These are phyloP conservation scores for Heteromormyrus szaboi DNA, from an alignment of 2,797 vertebrate species.

Conservation along the genomic window DNA sequence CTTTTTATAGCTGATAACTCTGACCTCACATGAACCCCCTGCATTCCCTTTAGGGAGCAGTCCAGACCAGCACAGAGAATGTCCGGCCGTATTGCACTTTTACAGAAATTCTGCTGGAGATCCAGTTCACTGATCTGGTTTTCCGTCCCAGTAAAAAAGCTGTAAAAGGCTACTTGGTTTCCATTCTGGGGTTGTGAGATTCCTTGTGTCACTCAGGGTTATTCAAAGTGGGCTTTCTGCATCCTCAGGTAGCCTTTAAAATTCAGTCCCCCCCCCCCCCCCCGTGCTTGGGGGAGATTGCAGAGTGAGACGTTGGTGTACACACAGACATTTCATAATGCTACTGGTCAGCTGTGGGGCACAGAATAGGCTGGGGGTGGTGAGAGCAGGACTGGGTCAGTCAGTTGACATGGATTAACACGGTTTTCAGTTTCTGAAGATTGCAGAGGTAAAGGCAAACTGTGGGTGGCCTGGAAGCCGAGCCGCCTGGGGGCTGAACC, in stretches of 20 bases:
- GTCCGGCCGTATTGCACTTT: not conserved
- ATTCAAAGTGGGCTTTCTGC: not conserved
- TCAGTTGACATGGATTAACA: constrained; percentile 13
- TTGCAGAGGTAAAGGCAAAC: not conserved
- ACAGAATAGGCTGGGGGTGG: not conserved
- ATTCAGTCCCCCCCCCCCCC: not conserved
- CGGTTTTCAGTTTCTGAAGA: not conserved
- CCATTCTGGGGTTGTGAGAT: not conserved
- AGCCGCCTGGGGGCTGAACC: not conserved
- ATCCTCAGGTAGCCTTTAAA: not conserved
- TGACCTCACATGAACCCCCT: not conserved
- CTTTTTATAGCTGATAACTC: not conserved
- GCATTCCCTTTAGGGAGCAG: not conserved
- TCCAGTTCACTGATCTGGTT: not conserved
- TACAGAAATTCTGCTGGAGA: not conserved
- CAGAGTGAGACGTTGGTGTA: not conserved
- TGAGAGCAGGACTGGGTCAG: not conserved
- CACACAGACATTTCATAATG: not conserved
- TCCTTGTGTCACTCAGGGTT: not conserved
- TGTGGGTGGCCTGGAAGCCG: not conserved
- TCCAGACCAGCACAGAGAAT: not conserved
- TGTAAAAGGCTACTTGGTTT: not conserved
- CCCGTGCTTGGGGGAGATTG: not conserved
- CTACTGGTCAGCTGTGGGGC: not conserved
- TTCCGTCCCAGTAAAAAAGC: not conserved